phyloP scores from a whole-genome alignment of 2,797 vertebrate species.

The Sebastes glaucus region DNA sequence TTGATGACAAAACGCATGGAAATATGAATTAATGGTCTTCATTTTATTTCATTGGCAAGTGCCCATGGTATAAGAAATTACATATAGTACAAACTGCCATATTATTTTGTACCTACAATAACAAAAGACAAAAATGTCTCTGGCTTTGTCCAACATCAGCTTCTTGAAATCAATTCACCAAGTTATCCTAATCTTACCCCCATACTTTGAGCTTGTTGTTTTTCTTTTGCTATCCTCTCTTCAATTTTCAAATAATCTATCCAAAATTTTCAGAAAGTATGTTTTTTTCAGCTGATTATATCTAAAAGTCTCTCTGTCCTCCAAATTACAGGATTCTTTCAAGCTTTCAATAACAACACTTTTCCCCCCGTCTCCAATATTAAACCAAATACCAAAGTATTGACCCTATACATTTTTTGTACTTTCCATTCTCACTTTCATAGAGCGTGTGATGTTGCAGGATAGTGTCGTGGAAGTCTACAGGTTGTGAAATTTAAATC shows the following conservation, averaged over 20 bases:
- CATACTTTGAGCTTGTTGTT: neutral
- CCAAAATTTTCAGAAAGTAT: neutral
- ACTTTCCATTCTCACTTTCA: neutral
- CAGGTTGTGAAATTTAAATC: constrained; percentile 21
- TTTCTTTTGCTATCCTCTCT: neutral
- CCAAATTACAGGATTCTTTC: neutral
- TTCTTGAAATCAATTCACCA: neutral
- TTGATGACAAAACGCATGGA: neutral
- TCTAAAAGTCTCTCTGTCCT: neutral
- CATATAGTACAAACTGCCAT: neutral
- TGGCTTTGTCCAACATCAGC: neutral
- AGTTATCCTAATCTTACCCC: neutral
- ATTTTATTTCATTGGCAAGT: neutral
- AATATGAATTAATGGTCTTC: neutral
- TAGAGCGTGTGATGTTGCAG: neutral
- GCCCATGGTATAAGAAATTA: neutral
- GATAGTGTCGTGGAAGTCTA: neutral
- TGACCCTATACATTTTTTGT: neutral
- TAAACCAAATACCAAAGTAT: neutral
- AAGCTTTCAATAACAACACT: neutral
- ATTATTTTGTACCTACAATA: neutral
- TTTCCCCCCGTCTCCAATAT: neutral
- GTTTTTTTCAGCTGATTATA: neutral
- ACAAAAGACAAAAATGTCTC: neutral
- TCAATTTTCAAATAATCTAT: neutral